Evolutionary conservation across 2,888 invertebrate genomes (phyloP), one percentile per base, ranked within the genome.

Genomic region (Chymomyza procnemis): DNA sequence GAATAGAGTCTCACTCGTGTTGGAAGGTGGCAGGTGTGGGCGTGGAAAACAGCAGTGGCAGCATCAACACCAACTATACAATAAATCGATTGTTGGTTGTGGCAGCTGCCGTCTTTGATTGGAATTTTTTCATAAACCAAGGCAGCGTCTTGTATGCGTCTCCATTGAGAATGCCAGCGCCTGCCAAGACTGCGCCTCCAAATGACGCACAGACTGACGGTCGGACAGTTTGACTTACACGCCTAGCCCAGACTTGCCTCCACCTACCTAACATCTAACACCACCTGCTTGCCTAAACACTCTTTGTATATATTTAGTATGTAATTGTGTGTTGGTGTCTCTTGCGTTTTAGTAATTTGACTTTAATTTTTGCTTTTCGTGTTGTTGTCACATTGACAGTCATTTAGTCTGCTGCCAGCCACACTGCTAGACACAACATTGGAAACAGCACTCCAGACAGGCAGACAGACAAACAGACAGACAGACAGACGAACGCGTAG

Each of bases 61-160:
- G 34, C 50, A 19, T 50, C 50, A 50, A 19, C 50, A 50, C 18
- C 50, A 50, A 50, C 19, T 57, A 48, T 41, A 19, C 62, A 4
- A 63, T 46, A 47, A 63, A 61, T 71, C 65, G 67, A 67, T 73
- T 70, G 69, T 69, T 78, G 69, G 66, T 47, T 61, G 58, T 48
- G 54, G 52, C 56, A 54, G 72, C 64, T 55, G 64, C 57, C 54
- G 71, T 67, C 61, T 69, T 70, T 76, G 76, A 70, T 79, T 79
- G 86, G 82, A 83, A 84, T 84, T 78, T 71, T 70, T 70, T 73
- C 69, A 75, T 68, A 77, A 78, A 64, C 56, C 60, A 55, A 46
- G 50, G 19, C 50, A 50, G 50, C 16, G 14, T 16, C 8, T 50
- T 47, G 63, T 50, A 65, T 64, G 60, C 67, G 79, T 63, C 77